A percentile compares a stretch with the other conserved stretches of the same genome.
phyloP scores from a whole-genome alignment of 2,797 vertebrate genomes.

The Carcharodon carcharias region DNA sequence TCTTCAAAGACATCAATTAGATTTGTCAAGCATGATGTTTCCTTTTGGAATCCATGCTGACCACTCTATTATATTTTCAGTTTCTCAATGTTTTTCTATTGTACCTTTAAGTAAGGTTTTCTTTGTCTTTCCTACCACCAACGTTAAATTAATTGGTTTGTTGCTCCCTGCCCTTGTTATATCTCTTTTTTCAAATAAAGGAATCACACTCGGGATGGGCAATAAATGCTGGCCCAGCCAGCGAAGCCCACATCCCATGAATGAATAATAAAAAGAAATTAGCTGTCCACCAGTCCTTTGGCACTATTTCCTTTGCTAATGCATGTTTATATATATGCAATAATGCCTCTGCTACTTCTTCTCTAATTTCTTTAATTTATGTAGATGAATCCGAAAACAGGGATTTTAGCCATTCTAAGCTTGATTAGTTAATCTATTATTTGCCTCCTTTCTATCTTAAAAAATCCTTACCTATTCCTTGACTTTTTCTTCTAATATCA shows the following conservation, averaged over 20 bases:
- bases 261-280: no score
- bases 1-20: background rate
- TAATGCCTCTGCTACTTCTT: no score
- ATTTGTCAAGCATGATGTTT: background rate
- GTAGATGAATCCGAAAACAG: background rate
- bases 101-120: background rate
- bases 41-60: background rate
- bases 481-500: background rate
- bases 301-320: background rate
- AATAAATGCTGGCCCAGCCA: no score
- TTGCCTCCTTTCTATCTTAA: background rate
- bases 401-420: background rate
- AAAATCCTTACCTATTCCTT: background rate
- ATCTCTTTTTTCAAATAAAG: background rate
- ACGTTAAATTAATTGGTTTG: background rate
- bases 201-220: background rate
- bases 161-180: background rate
- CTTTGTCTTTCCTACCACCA: background rate
- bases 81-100: background rate
- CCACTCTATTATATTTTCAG: background rate
- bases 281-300: background rate
- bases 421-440: background rate
- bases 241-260: no score
- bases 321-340: background rate
- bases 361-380: background rate